Percentiles rank a stretch among this genome's conserved stretches.
Evolutionary conservation across 2,888 invertebrate species (phyloP).

Genomic region (Cryptophagus acutangulus): DNA sequence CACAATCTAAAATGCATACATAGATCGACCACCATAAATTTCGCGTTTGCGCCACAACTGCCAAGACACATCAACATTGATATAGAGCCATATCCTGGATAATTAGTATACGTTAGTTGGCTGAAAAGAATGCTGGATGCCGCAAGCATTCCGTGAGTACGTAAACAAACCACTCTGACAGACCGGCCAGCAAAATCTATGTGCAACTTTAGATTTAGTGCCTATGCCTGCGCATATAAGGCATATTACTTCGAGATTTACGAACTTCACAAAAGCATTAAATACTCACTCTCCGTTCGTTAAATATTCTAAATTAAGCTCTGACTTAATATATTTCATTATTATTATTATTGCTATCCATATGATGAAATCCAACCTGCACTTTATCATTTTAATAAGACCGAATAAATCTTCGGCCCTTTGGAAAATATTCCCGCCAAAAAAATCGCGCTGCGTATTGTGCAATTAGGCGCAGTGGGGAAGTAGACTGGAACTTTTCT

Average conservation of each 20-base stretch:
- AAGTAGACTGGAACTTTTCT: constrained; percentile 14
- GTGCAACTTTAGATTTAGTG: constrained; percentile 21
- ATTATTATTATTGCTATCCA: constrained; percentile 12
- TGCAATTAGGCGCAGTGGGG: constrained; percentile 8
- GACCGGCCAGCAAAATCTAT: constrained; percentile 15
- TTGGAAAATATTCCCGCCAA: no score
- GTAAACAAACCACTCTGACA: constrained; percentile 20
- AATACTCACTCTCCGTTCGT: constrained; percentile 18
- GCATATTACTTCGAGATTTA: constrained; percentile 23
- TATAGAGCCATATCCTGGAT: constrained; percentile 8
- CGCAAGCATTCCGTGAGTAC: constrained; percentile 15
- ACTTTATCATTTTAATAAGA: constrained; percentile 15
- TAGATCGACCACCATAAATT: constrained; percentile 4
- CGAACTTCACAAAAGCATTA: constrained; percentile 15
- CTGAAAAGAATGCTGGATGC: constrained; percentile 7
- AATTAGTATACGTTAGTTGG: constrained; percentile 7
- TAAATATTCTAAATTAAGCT: constrained; percentile 19
- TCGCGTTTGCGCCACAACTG: constrained; percentile 6
- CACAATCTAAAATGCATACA: no score
- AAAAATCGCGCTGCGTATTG: no score
- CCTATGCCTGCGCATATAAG: constrained; percentile 20
- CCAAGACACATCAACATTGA: constrained; percentile 8
- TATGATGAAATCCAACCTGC: constrained; percentile 9
- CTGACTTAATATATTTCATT: constrained; percentile 9
- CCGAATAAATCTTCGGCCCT: no score